Conservation (phyloP, 2,888 invertebrate species). For the Muschampia plurimacula region DNA sequence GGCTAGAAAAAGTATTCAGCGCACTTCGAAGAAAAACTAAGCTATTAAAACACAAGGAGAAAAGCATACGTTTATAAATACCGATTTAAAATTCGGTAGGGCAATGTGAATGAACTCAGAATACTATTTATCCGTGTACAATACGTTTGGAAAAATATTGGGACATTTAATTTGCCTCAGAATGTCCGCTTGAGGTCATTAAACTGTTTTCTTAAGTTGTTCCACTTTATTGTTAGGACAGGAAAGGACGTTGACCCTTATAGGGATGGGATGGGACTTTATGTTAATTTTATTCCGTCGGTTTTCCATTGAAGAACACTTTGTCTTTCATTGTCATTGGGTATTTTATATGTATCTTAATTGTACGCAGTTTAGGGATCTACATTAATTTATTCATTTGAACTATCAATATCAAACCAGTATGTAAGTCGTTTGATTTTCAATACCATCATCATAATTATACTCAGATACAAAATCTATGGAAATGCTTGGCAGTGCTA, state of each 20-base stretch:
- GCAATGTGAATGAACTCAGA: background rate
- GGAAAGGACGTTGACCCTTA: background rate
- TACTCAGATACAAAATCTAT: no score
- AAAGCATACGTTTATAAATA: background rate
- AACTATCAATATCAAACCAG: no score
- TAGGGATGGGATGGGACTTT: background rate
- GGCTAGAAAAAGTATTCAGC: slow-evolving; percentile 8
- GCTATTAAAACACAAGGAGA: background rate
- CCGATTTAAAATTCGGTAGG: background rate
- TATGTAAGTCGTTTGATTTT: no score
- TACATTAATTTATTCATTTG: no score
- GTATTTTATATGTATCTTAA: background rate
- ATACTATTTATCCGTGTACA: no score
- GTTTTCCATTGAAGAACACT: background rate
- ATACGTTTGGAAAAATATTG: no score
- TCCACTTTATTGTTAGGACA: background rate
- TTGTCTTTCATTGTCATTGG: background rate
- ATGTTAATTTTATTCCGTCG: background rate
- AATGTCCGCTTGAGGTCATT: no score
- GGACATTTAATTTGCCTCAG: background rate
- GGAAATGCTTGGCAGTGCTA: no score
- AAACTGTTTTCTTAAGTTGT: background rate
- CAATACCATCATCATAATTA: no score
- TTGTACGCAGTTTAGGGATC: no score
- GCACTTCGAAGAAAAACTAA: slow-evolving; percentile 8